Conservation (phyloP, 1,140 invertebrate genomes). For the Monomorium pharaonis region DNA sequence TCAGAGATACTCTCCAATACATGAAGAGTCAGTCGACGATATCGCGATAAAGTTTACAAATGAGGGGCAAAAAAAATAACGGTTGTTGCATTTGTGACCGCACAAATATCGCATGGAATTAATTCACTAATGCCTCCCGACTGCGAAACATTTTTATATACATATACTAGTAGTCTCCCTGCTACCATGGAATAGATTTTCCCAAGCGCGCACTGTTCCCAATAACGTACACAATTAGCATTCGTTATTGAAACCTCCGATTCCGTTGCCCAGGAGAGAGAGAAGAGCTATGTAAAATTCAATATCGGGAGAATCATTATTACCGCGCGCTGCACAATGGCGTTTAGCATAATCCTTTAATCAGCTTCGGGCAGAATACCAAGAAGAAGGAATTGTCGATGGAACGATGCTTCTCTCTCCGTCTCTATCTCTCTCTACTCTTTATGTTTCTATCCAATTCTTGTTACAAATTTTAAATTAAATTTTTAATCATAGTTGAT, state of each 20-base stretch:
- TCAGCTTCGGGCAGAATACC: not conserved
- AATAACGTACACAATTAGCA: conserved; percentile 51
- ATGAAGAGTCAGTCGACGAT: not conserved
- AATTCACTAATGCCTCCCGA: not conserved
- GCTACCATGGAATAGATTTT: conserved; percentile 12
- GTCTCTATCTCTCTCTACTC: too few species aligned
- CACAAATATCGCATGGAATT: not conserved
- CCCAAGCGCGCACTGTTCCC: not conserved
- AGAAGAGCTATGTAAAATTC: conserved; percentile 35
- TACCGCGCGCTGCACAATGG: conserved; percentile 2
- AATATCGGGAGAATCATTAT: conserved; percentile 34
- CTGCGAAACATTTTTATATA: conserved; percentile 11
- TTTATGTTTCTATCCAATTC: too few species aligned
- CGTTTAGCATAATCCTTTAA: conserved; percentile 43
- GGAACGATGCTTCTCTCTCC: not conserved
- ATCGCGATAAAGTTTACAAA: not conserved
- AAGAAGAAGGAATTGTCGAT: not conserved
- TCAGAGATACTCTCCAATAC: not conserved
- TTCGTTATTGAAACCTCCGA: conserved; percentile 18
- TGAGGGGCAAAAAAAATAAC: not conserved
- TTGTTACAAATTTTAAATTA: too few species aligned
- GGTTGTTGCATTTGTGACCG: not conserved
- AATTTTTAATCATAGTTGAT: too few species aligned
- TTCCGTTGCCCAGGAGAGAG: not conserved
- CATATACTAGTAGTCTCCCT: not conserved